Conservation (phyloP, 1,140 invertebrate genomes). For the Asbolus verrucosus region DNA sequence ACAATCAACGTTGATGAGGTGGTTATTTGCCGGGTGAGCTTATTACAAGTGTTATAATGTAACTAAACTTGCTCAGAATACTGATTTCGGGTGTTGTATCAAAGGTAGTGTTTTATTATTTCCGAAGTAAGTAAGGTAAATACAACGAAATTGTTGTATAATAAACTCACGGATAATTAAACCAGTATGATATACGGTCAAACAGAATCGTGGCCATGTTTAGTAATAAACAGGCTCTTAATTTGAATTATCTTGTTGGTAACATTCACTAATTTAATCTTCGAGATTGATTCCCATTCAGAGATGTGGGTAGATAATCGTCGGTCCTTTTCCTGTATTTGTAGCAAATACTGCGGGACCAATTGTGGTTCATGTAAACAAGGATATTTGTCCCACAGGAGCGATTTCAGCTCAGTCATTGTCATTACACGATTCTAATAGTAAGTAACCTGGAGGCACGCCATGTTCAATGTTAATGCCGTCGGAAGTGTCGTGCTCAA, state of each 20-base stretch:
- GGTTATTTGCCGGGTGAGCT: no score
- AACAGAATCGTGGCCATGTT: not conserved
- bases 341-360: slow-evolving; percentile 31
- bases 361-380: slow-evolving; percentile 49
- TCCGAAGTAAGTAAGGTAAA: no score
- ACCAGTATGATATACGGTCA: no score
- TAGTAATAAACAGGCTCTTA: slow-evolving; percentile 11
- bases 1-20: no score
- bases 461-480: slow-evolving; percentile 38
- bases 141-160: no score
- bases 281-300: slow-evolving; percentile 11
- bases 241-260: slow-evolving; percentile 9
- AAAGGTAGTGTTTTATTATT: no score
- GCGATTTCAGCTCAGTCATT: slow-evolving; percentile 47
- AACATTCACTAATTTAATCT: slow-evolving; percentile 24
- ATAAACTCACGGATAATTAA: no score
- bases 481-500: slow-evolving; percentile 36
- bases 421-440: slow-evolving; percentile 45
- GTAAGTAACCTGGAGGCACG: slow-evolving; percentile 47
- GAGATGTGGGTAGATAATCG: slow-evolving; percentile 14
- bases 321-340: slow-evolving; percentile 27
- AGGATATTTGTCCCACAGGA: slow-evolving; percentile 47
- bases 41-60: no score
- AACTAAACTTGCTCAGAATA: no score
- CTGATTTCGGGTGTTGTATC: no score